Percentiles rank a stretch among this genome's conserved stretches.
phyloP scores from a whole-genome alignment of 2,797 vertebrate species.

The Enteromius trimaculatus region DNA sequence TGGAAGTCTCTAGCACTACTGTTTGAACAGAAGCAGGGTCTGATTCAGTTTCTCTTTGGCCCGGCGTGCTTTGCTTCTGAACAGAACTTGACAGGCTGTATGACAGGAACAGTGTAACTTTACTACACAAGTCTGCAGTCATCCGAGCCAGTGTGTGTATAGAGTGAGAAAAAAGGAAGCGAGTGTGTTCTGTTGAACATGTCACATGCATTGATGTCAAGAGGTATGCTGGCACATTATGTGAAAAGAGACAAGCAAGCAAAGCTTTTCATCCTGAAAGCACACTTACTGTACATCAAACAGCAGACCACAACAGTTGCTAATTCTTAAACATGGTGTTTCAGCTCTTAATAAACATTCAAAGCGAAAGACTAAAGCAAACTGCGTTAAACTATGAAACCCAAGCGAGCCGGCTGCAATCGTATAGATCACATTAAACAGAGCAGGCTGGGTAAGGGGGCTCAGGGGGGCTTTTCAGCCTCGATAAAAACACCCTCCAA shows the following conservation, averaged over 20 bases:
- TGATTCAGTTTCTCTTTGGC: conserved; percentile 37
- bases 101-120: conserved; percentile 70
- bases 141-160: conserved; percentile 42
- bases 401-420: conserved; percentile 71
- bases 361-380: conserved; percentile 11
- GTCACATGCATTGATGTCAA: conserved; percentile 8
- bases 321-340: background rate
- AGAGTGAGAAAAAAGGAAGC: conserved; percentile 1
- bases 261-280: conserved; percentile 47
- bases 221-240: conserved; percentile 74
- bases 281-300: background rate
- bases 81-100: conserved; percentile 63
- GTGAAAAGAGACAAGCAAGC: conserved; percentile 63
- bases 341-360: conserved; percentile 5
- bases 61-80: conserved; percentile 62
- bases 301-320: background rate
- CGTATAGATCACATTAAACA: conserved; percentile 74
- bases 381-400: conserved; percentile 66
- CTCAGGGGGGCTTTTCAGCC: conserved; percentile 67
- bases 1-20: background rate
- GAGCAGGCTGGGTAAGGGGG: conserved; percentile 48
- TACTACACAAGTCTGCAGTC: conserved; percentile 44
- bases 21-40: background rate
- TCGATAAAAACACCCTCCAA: conserved; percentile 69
- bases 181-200: conserved; percentile 17